Evolutionary conservation across 2,888 invertebrate species (phyloP).

Genomic region (Caenorhabditis parvicauda): DNA sequence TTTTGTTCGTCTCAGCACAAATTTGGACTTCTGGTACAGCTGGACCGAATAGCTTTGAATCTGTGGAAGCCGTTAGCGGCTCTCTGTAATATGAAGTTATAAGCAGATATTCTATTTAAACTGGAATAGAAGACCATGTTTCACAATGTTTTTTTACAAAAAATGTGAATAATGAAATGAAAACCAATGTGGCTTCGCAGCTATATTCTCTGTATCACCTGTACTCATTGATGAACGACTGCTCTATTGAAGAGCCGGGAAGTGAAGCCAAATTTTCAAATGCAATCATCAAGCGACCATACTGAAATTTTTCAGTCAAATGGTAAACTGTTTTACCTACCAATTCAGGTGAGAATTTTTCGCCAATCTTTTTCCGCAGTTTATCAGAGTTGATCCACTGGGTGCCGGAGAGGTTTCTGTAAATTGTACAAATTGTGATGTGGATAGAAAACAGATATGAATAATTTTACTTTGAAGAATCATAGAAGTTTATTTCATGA

Average conservation of each 20-base stretch:
- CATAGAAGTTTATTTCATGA: not conserved
- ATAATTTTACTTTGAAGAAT: not conserved
- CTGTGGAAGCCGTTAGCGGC: constrained; percentile 36
- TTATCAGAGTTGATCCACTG: constrained; percentile 51
- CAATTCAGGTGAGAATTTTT: constrained; percentile 52
- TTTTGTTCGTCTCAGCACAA: constrained; percentile 35
- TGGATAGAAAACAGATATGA: constrained; percentile 1
- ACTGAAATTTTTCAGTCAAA: constrained; percentile 32
- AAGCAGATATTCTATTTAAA: not conserved
- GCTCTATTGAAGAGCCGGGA: constrained; percentile 43
- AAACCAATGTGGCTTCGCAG: not conserved
- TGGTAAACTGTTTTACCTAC: constrained; percentile 21
- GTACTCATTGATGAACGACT: constrained; percentile 41
- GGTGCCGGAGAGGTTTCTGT: constrained; percentile 64
- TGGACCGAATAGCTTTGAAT: constrained; percentile 48
- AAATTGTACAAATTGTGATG: constrained; percentile 2
- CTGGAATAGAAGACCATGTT: not conserved
- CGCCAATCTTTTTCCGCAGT: constrained; percentile 46
- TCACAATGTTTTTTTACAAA: too few relatives aligned
- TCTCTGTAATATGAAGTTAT: constrained; percentile 14
- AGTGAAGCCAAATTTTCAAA: constrained; percentile 52
- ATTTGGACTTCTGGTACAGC: constrained; percentile 45
- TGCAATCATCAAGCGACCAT: constrained; percentile 53
- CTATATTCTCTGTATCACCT: not conserved
- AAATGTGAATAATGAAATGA: not conserved